Evolutionary conservation across 2,113 vertebrate genomes (phyloP).

Genomic region (Montifringilla adamsi): DNA sequence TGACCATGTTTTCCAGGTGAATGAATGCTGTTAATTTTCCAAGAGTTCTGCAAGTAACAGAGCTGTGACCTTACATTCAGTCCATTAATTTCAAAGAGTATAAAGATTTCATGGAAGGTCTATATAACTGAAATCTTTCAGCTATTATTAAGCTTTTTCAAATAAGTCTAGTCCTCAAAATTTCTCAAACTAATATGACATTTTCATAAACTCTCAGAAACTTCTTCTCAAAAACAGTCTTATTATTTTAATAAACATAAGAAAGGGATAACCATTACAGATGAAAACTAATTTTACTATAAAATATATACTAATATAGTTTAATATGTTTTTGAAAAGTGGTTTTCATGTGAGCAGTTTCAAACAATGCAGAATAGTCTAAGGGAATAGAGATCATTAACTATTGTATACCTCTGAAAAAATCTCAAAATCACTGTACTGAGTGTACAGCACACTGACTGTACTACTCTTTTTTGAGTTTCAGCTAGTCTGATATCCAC

Average conservation of each 20-base stretch:
- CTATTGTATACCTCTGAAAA: not conserved
- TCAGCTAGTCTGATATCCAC: not conserved
- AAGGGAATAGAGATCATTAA: not conserved
- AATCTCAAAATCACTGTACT: not conserved
- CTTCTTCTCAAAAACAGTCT: not conserved
- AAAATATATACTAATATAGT: not conserved
- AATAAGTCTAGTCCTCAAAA: not conserved
- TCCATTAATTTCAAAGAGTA: not conserved
- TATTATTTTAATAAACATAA: not conserved
- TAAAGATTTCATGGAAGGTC: not conserved
- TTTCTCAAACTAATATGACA: not conserved
- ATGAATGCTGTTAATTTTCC: not conserved
- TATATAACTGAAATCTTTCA: not conserved
- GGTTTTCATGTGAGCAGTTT: not conserved
- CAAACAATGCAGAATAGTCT: not conserved
- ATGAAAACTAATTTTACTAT: not conserved
- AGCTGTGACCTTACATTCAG: not conserved
- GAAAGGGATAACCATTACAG: not conserved
- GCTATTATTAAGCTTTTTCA: not conserved
- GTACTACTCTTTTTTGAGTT: not conserved
- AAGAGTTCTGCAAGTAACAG: not conserved
- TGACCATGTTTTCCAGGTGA: not conserved
- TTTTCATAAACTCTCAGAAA: not conserved
- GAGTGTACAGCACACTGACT: not conserved
- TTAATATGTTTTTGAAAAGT: not conserved